Evolutionary conservation across 2,888 invertebrate genomes (phyloP), one percentile per base, ranked within the genome.

Genomic region (Eulithis prunata): DNA sequence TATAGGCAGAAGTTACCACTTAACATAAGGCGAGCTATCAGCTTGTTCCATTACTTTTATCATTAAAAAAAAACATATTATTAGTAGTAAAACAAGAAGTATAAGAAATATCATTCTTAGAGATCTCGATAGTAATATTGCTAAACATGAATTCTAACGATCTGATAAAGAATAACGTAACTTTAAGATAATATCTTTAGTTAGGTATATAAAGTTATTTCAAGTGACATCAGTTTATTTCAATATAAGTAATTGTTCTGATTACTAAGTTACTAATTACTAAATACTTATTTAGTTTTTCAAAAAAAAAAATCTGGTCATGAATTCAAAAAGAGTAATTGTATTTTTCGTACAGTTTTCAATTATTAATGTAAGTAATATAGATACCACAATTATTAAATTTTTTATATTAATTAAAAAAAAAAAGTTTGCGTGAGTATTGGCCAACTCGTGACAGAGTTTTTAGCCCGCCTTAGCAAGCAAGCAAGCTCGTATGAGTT

Each of bases 331-430:
- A 6, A 5, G 11, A 55, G 14, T 11, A 0, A 10, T 52, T 21
- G 32, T 43, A 13, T 13, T 47, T 47, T n/a, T 13, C 4, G 38
- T 55, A 11, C 38, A 55, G 13, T 38, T 53, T 12, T 47, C 61
- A 54, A 46, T 66, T 41, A 21, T 66, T n/a, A 47, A 57, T 57
- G 65, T 66, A 21, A 66, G 65, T 53, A 52, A 12, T 4, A 3
- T 41, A 32, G 32, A 3, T n/a, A 45, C 4, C 3, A n/a, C 5
- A 45, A 45, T n/a, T n/a, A n/a, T 1, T 13, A 13, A 47, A 14
- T 2, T 13, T n/a, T n/a, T 45, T 1, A n/a, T 4, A 11, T n/a
- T 21, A 21, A 21, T 21, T n/a, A n/a, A n/a, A 21, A 21, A 21
- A 21, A 21, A 21, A 21, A 21, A 1, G 21, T 21, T 21, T 21